A percentile compares a stretch with the other conserved stretches of the same genome.
These are phyloP conservation scores for Pseudomugil gertrudae DNA, from an alignment of 2,797 vertebrate genomes.

Conservation along the genomic window DNA sequence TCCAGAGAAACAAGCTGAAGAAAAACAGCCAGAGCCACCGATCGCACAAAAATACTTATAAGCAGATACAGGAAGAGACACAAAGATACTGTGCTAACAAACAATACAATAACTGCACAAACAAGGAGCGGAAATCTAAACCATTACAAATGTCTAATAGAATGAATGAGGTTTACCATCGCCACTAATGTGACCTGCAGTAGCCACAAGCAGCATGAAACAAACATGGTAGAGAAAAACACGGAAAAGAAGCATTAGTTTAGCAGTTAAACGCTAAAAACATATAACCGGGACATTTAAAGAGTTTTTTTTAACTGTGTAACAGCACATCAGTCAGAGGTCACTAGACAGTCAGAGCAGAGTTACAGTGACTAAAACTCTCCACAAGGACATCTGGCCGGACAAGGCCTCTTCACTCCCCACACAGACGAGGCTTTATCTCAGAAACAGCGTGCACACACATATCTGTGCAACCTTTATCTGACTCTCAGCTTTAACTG, in stretches of 20 bases:
- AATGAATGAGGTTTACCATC: slow-evolving; percentile 75
- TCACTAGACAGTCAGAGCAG: slow-evolving; percentile 51
- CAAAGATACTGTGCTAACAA: slow-evolving; percentile 13
- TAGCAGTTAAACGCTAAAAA: slow-evolving; percentile 20
- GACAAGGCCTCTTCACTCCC: slow-evolving; percentile 74
- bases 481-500: slow-evolving; percentile 42
- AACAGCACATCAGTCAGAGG: slow-evolving; percentile 48
- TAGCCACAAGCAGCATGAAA: slow-evolving; percentile 62
- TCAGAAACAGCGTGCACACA: slow-evolving; percentile 37
- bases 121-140: slow-evolving; percentile 15
- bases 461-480: slow-evolving; percentile 62
- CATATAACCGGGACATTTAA: neutral
- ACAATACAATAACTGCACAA: slow-evolving; percentile 17
- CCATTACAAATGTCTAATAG: slow-evolving; percentile 37
- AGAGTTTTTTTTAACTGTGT: slow-evolving; percentile 20
- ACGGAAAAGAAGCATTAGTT: slow-evolving; percentile 55
- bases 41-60: slow-evolving; percentile 48
- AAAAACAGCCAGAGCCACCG: slow-evolving; percentile 80
- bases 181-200: slow-evolving; percentile 79
- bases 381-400: slow-evolving; percentile 73
- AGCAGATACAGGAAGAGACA: slow-evolving; percentile 35
- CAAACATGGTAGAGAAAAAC: slow-evolving; percentile 35
- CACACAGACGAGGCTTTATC: slow-evolving; percentile 74
- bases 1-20: slow-evolving; percentile 69
- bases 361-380: slow-evolving; percentile 71